These are phyloP conservation scores for Discoglossus pictus DNA, from an alignment of 2,797 vertebrate genomes.

Conservation along the genomic window DNA sequence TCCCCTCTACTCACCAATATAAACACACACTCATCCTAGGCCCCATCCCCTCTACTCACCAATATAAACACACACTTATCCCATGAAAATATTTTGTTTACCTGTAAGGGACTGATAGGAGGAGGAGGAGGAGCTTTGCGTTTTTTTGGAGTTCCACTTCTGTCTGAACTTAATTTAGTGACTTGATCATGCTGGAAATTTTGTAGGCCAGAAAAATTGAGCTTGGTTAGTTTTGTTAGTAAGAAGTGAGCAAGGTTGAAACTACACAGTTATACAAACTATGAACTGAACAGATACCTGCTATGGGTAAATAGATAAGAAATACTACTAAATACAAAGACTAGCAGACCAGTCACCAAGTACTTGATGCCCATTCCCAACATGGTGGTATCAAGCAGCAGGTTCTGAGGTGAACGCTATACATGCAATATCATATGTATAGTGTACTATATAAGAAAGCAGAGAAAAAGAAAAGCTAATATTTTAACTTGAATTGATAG, in stretches of 20 bases:
- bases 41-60: too few relatives aligned
- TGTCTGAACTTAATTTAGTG: constrained; percentile 94
- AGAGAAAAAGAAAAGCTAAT: neutral
- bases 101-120: constrained; percentile 94
- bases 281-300: neutral
- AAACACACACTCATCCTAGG: too few relatives aligned
- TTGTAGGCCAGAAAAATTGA: constrained; percentile 76
- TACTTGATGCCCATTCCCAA: neutral
- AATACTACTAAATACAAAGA: neutral
- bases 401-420: too few relatives aligned
- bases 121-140: constrained; percentile 98
- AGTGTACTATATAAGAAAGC: constrained; percentile 1
- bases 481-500: neutral
- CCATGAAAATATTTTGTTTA: constrained; percentile 70
- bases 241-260: constrained; percentile 65
- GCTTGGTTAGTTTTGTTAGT: constrained; percentile 82
- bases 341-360: neutral
- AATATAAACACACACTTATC: neutral
- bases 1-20: too few relatives aligned
- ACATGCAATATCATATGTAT: neutral
- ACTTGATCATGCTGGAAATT: constrained; percentile 93
- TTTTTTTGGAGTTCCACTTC: constrained; percentile 99
- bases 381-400: constrained; percentile 1
- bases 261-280: constrained; percentile 41
- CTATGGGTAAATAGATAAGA: too few relatives aligned